phyloP scores from a whole-genome alignment of 2,888 invertebrate species.

The Azorinus chamasolen region DNA sequence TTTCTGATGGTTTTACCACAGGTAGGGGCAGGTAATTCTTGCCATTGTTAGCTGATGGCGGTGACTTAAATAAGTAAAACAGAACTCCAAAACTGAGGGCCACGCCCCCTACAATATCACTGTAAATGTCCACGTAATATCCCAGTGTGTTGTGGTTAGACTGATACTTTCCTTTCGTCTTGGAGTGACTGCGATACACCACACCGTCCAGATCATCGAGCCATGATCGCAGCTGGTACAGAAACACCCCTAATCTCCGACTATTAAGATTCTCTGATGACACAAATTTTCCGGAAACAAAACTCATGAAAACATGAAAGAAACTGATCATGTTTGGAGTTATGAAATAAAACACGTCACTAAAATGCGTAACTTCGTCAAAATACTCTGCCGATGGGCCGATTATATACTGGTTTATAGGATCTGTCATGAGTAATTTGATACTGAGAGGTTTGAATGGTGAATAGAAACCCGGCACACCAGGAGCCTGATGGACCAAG shows the following conservation, averaged over 20 bases:
- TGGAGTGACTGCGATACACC: slow-evolving; percentile 91
- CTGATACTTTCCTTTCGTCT: slow-evolving; percentile 63
- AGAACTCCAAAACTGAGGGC: slow-evolving; percentile 87
- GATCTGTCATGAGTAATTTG: slow-evolving; percentile 93
- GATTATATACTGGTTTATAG: slow-evolving; percentile 93
- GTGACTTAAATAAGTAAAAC: slow-evolving; percentile 62
- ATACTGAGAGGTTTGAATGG: slow-evolving; percentile 89
- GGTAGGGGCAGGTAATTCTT: slow-evolving; percentile 53
- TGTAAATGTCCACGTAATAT: slow-evolving; percentile 93
- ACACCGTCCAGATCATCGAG: slow-evolving; percentile 95
- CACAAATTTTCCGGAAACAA: slow-evolving; percentile 91
- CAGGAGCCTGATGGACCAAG: slow-evolving; percentile 47
- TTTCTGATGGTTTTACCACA: slow-evolving; percentile 42
- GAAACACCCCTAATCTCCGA: slow-evolving; percentile 91
- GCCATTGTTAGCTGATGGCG: slow-evolving; percentile 40
- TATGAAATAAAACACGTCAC: slow-evolving; percentile 88
- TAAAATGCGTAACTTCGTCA: slow-evolving; percentile 90
- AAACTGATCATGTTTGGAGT: slow-evolving; percentile 95
- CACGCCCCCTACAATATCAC: slow-evolving; percentile 91
- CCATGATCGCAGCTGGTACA: slow-evolving; percentile 94
- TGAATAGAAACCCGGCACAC: slow-evolving; percentile 51
- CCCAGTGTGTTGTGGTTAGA: slow-evolving; percentile 91
- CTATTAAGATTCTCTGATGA: slow-evolving; percentile 91
- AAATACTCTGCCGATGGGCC: slow-evolving; percentile 92
- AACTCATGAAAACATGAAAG: slow-evolving; percentile 92